A percentile compares a stretch with the other conserved stretches of the same genome.
Evolutionary conservation across 1,140 invertebrate species (phyloP).

Genomic region (Drosophila fuyamai): DNA sequence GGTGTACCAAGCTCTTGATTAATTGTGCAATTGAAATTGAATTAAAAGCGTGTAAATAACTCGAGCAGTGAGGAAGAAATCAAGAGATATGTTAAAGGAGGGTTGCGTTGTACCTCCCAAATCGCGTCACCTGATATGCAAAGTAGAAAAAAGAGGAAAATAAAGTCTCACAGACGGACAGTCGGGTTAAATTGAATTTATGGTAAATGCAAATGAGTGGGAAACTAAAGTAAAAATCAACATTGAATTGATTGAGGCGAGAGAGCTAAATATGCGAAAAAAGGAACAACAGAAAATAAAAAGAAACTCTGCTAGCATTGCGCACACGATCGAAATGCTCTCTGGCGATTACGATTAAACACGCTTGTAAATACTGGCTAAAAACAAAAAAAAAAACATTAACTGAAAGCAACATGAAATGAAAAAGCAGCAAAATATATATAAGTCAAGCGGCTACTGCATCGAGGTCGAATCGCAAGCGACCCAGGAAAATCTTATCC

Average conservation of each 20-base stretch:
- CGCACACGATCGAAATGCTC: constrained; percentile 51
- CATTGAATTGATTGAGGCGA: constrained; percentile 68
- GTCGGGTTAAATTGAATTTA: constrained; percentile 73
- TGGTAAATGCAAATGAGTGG: constrained; percentile 78
- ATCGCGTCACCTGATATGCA: constrained; percentile 37
- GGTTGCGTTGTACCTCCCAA: constrained; percentile 4
- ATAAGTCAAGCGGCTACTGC: constrained; percentile 52
- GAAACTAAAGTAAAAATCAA: constrained; percentile 59
- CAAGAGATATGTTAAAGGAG: constrained; percentile 37
- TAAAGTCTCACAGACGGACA: constrained; percentile 2
- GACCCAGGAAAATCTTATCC: constrained; percentile 65
- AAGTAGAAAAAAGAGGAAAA: constrained; percentile 8
- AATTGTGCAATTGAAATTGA: constrained; percentile 79
- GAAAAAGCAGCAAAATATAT: constrained; percentile 29
- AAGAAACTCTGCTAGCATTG: constrained; percentile 40
- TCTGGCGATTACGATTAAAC: constrained; percentile 74
- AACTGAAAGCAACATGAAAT: constrained; percentile 10
- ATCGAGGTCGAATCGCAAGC: constrained; percentile 52
- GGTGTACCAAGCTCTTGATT: constrained; percentile 77
- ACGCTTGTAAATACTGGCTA: constrained; percentile 77
- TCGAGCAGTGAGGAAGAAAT: constrained; percentile 33
- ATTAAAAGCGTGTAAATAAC: constrained; percentile 76
- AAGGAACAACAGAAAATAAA: constrained; percentile 16
- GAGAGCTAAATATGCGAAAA: constrained; percentile 41
- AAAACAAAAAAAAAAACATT: constrained; percentile 17